phyloP scores from a whole-genome alignment of 1,140 invertebrate species.

The Drosophila elegans region DNA sequence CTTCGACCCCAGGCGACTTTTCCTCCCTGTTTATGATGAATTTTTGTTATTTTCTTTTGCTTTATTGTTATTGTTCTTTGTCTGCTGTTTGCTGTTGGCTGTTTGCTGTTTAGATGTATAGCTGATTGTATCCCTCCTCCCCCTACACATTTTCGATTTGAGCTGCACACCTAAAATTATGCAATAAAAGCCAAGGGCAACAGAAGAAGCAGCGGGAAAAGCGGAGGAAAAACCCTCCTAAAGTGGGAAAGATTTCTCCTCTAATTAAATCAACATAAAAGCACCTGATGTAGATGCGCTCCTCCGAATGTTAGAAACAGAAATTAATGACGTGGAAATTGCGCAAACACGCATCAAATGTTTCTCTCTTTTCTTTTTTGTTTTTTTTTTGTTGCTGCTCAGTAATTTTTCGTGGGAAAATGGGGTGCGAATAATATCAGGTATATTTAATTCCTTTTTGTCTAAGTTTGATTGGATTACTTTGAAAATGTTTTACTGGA shows the following conservation, averaged over 20 bases:
- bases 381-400: neutral
- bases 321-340: constrained; percentile 80
- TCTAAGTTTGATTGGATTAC: constrained; percentile 10
- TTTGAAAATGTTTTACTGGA: neutral
- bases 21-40: constrained; percentile 51
- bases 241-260: constrained; percentile 48
- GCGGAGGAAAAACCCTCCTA: neutral
- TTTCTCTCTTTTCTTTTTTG: neutral
- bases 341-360: constrained; percentile 37
- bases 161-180: constrained; percentile 68
- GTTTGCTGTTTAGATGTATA: constrained; percentile 32
- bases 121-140: constrained; percentile 29
- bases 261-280: constrained; percentile 82
- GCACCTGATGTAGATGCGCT: constrained; percentile 8
- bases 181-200: constrained; percentile 58
- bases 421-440: too few relatives aligned
- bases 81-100: constrained; percentile 47
- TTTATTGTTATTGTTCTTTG: constrained; percentile 63
- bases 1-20: constrained; percentile 5
- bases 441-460: neutral
- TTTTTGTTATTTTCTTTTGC: constrained; percentile 54
- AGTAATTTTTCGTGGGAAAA: constrained; percentile 17
- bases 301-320: constrained; percentile 32
- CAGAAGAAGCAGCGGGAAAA: neutral
- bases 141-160: constrained; percentile 52